Evolutionary conservation across 1,140 invertebrate species (phyloP), one percentile per base, ranked within the genome.

Genomic region (Atopsyche davidsoni): DNA sequence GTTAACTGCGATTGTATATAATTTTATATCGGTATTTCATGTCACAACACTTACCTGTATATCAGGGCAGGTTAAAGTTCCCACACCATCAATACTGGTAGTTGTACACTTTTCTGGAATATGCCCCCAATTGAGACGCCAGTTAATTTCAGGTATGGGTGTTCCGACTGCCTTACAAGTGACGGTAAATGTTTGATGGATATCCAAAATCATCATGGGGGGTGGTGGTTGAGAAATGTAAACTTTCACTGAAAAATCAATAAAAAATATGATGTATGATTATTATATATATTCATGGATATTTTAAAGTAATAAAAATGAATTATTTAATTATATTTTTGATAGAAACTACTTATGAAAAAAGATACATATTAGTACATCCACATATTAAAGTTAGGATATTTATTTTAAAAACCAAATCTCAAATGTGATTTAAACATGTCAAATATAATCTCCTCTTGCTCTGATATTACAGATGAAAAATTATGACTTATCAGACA

Each of bases 91-190:
- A 1, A 75, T 71, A 58, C 85, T 93, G 0, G 78, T 82, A 1
- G 80, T 82, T 0, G 62, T 72, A 64, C 94, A 94, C 62, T 96
- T 89, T 2, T 80, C 69, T 0, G 94, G 92, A 17, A 98, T 83
- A 62, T 97, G 90, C 2, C 93, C 91, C 96, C 95, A 98, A 72
- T 99, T 98, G 1, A 93, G 75, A 43, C 95, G 80, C 95, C 96
- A 99, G 16, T 89, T 85, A 49, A 99, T 89, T 38, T 92, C 79
- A 0, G 96, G 95, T 0, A 78, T 81, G 0, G 96, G 96, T 0
- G 89, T 81, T 36, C 94, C 96, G 2, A 89, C 79, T 0, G 92
- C 93, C 18, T 81, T 81, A 62, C 96, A 99, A 3, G 78, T 81
- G 16, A 98, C 75, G 2, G 78, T 79, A 43, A 98, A 79, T 0